Conservation (phyloP, 2,888 invertebrate genomes). For the Ditylenchus weischeri region DNA sequence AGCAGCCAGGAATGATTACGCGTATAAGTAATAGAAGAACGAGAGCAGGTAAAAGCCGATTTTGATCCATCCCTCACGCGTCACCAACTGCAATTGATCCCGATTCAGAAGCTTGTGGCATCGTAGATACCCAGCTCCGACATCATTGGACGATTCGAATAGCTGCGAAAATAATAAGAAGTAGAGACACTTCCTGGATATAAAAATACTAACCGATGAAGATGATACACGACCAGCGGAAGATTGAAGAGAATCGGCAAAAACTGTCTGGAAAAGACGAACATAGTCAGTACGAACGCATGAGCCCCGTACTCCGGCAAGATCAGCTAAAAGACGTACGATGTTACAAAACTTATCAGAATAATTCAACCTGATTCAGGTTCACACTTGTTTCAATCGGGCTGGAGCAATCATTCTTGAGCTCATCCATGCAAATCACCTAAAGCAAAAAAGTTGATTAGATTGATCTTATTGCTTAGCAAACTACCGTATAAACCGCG, state of each 20-base stretch:
- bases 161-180: constrained; percentile 52
- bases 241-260: constrained; percentile 66
- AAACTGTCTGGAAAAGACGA: constrained; percentile 70
- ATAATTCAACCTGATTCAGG: constrained; percentile 92
- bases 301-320: constrained; percentile 92
- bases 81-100: constrained; percentile 82
- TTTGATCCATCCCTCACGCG: constrained; percentile 97
- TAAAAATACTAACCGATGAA: constrained; percentile 72
- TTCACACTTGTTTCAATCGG: constrained; percentile 98
- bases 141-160: constrained; percentile 80
- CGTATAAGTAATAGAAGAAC: constrained; percentile 95
- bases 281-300: constrained; percentile 81
- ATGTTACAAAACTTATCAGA: no score
- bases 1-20: constrained; percentile 20
- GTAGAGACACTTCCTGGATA: neutral
- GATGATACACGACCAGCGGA: constrained; percentile 88
- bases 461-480: neutral
- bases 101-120: constrained; percentile 74
- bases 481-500: constrained; percentile 84
- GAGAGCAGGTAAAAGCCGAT: constrained; percentile 93
- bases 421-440: constrained; percentile 96
- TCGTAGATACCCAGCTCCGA: constrained; percentile 91
- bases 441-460: constrained; percentile 53
- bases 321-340: constrained; percentile 73
- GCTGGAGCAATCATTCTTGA: constrained; percentile 98